A percentile compares a stretch with the other conserved stretches of the same genome.
phyloP scores from a whole-genome alignment of 1,140 invertebrate species.

The Polyergus mexicanus region DNA sequence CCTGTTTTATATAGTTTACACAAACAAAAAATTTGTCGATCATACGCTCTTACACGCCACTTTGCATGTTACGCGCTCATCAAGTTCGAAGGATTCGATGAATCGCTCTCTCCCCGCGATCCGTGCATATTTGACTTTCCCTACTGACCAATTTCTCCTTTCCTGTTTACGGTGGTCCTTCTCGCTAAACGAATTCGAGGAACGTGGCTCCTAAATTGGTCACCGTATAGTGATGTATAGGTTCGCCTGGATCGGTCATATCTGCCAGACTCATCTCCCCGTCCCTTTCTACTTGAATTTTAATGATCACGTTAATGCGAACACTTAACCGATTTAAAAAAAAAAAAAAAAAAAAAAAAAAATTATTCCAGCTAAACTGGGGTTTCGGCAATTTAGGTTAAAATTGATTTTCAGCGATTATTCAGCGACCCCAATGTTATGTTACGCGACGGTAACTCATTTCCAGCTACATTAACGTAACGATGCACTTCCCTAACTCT shows the following conservation, averaged over 20 bases:
- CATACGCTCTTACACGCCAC: neutral
- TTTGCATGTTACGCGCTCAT: constrained; percentile 1
- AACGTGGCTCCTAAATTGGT: constrained; percentile 80
- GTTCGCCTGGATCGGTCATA: constrained; percentile 74
- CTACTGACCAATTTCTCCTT: constrained; percentile 41
- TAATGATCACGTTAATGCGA: constrained; percentile 71
- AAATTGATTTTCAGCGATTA: constrained; percentile 1
- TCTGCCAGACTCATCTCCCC: constrained; percentile 78
- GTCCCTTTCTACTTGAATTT: constrained; percentile 57
- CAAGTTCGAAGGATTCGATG: neutral
- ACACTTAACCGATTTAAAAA: constrained; percentile 78
- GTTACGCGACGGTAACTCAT: neutral
- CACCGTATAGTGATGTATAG: constrained; percentile 79
- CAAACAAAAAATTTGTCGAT: neutral
- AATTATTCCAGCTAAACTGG: constrained; percentile 69
- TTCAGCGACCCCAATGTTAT: neutral
- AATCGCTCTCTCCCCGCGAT: neutral
- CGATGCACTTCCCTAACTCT: neutral
- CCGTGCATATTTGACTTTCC: constrained; percentile 44
- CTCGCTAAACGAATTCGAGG: constrained; percentile 59
- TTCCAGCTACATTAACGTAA: neutral
- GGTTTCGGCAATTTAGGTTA: constrained; percentile 74
- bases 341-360: constrained; percentile 48
- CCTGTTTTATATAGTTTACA: neutral
- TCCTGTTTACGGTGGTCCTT: constrained; percentile 54